Percentiles rank a stretch among this genome's conserved stretches.
phyloP scores from a whole-genome alignment of 2,797 vertebrate genomes.

The Enteromius viviparus region DNA sequence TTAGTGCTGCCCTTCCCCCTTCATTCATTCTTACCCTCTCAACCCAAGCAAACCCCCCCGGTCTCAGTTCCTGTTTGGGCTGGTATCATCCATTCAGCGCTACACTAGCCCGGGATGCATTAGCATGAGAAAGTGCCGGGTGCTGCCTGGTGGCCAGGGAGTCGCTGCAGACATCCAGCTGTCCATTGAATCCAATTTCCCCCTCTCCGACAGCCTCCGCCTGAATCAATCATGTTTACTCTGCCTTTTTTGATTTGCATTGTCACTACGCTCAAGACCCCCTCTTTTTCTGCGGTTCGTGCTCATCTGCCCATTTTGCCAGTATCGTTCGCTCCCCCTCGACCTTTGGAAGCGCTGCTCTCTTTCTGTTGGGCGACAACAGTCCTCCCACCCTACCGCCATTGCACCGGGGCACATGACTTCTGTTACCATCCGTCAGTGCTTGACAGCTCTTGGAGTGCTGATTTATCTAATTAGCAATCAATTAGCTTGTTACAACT shows the following conservation, averaged over 20 bases:
- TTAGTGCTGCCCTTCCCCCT: slow-evolving; percentile 44
- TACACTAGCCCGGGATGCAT: slow-evolving; percentile 83
- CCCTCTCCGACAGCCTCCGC: slow-evolving; percentile 80
- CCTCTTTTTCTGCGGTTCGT: slow-evolving; percentile 18
- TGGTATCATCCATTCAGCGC: slow-evolving; percentile 66
- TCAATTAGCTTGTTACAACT: slow-evolving; percentile 99
- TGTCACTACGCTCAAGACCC: slow-evolving; percentile 63
- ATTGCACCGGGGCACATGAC: slow-evolving; percentile 76
- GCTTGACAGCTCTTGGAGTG: slow-evolving; percentile 89
- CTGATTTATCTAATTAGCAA: slow-evolving; percentile 99
- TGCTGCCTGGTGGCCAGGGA: slow-evolving; percentile 83
- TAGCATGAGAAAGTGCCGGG: slow-evolving; percentile 91
- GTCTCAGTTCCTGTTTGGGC: slow-evolving; percentile 63
- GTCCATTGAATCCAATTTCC: slow-evolving; percentile 90
- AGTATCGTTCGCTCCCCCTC: slow-evolving; percentile 43
- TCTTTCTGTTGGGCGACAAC: slow-evolving; percentile 43
- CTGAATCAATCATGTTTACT: slow-evolving; percentile 87
- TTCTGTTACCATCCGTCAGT: slow-evolving; percentile 88
- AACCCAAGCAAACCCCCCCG: slow-evolving; percentile 33
- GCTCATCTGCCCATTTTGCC: slow-evolving; percentile 48
- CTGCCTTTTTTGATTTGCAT: slow-evolving; percentile 80
- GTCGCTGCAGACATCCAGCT: slow-evolving; percentile 80
- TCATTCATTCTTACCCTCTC: slow-evolving; percentile 29
- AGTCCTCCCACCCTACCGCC: slow-evolving; percentile 8
- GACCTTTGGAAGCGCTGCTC: slow-evolving; percentile 37